These are phyloP conservation scores for Gracilinanus agilis DNA, from an alignment of 2,113 vertebrate species.

Conservation along the genomic window DNA sequence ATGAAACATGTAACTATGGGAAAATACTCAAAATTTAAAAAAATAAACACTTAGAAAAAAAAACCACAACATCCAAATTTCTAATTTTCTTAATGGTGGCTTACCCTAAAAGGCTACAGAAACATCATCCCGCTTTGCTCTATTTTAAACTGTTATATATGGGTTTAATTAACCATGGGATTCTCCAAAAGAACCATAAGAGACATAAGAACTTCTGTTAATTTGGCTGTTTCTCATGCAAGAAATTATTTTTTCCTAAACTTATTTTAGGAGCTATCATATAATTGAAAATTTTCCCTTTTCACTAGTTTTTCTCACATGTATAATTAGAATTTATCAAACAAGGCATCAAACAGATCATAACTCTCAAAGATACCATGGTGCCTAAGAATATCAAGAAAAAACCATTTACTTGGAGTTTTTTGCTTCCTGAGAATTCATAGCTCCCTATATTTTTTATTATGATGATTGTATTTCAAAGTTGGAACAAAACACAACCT, in stretches of 20 bases:
- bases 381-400: background rate
- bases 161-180: slow-evolving; percentile 2
- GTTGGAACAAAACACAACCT: background rate
- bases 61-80: background rate
- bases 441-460: background rate
- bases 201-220: background rate
- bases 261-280: background rate
- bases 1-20: too few relatives aligned
- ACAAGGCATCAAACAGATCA: slow-evolving; percentile 21
- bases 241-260: background rate
- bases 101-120: background rate
- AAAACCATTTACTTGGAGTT: background rate
- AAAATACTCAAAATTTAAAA: too few relatives aligned
- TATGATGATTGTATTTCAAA: slow-evolving; percentile 15
- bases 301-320: background rate
- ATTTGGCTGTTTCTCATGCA: background rate
- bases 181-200: background rate
- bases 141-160: background rate
- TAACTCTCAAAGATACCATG: background rate
- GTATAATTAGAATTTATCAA: background rate
- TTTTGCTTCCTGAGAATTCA: slow-evolving; percentile 42
- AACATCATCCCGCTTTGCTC: background rate
- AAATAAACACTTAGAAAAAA: too few relatives aligned
- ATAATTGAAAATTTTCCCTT: background rate
- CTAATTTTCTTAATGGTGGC: slow-evolving; percentile 10